Conservation (phyloP, 2,888 invertebrate genomes). For the Callinectes sapidus region DNA sequence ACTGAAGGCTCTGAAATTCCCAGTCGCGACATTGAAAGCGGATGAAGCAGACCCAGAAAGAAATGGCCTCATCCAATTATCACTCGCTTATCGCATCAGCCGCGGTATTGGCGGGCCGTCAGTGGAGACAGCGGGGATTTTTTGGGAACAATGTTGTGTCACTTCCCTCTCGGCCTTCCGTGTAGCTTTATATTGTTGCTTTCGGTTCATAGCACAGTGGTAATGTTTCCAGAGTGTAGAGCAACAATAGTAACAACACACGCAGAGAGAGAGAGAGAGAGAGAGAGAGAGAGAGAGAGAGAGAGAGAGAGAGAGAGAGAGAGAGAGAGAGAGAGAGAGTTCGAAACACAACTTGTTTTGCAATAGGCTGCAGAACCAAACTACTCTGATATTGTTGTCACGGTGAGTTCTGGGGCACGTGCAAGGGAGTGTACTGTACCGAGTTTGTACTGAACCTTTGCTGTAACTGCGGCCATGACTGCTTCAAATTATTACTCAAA, state of each 20-base stretch:
- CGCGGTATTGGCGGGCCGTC: neutral
- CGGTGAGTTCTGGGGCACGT: no score
- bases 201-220: neutral
- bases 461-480: no score
- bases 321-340: neutral
- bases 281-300: conserved; percentile 4
- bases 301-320: conserved; percentile 23
- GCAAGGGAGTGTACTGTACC: no score
- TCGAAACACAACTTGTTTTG: no score
- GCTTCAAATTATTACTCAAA: no score
- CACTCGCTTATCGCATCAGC: neutral
- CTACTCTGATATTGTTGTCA: no score
- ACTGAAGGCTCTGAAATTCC: no score
- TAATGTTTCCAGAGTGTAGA: no score
- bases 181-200: neutral
- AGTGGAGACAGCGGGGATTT: neutral
- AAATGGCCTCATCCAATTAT: neutral
- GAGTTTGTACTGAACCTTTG: no score
- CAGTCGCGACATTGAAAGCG: no score
- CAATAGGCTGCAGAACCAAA: no score
- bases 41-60: neutral
- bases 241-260: no score
- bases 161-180: neutral
- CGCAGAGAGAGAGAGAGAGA: neutral
- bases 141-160: neutral